Percentiles rank a stretch among this genome's conserved stretches.
Evolutionary conservation across 2,113 vertebrate species (phyloP).

Genomic region (Dromiciops gliroides): DNA sequence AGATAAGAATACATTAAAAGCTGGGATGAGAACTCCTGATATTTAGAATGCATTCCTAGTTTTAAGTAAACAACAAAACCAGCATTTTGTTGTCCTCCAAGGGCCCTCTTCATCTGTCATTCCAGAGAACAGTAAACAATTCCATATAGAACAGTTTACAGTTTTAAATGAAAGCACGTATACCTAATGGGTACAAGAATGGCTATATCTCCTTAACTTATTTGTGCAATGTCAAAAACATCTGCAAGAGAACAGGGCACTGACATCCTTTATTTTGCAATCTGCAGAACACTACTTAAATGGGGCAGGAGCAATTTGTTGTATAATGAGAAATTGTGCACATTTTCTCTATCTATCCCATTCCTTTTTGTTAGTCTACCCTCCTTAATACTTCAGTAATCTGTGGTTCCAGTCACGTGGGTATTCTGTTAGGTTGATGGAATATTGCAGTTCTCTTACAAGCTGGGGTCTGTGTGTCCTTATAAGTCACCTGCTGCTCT

Average conservation of each 20-base stretch:
- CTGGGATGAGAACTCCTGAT: constrained; percentile 68
- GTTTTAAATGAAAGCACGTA: constrained; percentile 16
- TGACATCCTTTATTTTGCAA: background rate
- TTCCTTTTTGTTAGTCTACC: background rate
- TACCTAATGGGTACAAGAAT: background rate
- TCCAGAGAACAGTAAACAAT: constrained; percentile 7
- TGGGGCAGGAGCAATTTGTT: background rate
- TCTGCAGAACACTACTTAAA: background rate
- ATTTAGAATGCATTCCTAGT: constrained; percentile 65
- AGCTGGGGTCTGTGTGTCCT: background rate
- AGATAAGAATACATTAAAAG: constrained; percentile 73
- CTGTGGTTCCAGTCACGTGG: background rate
- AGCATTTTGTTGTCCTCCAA: constrained; percentile 46
- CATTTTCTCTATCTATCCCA: background rate
- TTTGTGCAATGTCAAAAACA: constrained; percentile 31
- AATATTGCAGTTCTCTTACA: background rate
- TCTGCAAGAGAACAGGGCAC: constrained; percentile 11
- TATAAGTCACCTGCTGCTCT: background rate
- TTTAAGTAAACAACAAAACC: constrained; percentile 77
- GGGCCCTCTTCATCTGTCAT: constrained; percentile 55
- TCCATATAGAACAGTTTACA: constrained; percentile 15
- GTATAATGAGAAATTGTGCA: background rate
- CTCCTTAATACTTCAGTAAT: background rate
- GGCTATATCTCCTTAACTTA: background rate
- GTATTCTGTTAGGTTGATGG: background rate